Evolutionary conservation across 2,888 invertebrate species (phyloP), one percentile per base, ranked within the genome.

Genomic region (Troides helena): DNA sequence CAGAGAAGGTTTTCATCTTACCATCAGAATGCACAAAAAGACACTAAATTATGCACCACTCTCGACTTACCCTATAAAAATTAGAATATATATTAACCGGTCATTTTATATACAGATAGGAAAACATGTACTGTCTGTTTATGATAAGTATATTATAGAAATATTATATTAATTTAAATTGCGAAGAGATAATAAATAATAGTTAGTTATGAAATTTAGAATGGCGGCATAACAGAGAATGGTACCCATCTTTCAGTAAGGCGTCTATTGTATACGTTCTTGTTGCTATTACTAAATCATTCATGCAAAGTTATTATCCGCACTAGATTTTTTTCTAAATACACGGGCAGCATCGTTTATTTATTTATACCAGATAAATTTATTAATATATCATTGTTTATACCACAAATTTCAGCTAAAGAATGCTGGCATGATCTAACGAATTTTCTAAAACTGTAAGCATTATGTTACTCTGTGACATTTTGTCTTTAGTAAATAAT

Each of bases 241-340:
- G 69, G 25, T 62, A 58, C 53, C n/a, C 66, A 62, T 70, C 69
- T 30, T 17, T 70, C 69, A 65, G 58, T 58, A 25, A 46, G 46
- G 59, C 61, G 61, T 65, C 56, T 43, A 65, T 65, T 61, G n/a
- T 57, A 69, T 17, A 65, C n/a, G 39, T 62, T 43, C 57, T n/a
- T 57, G 43, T 62, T 65, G 56, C 46, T 61, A 68, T 64, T 60
- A 39, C 61, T 69, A 65, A 67, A 39, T 39, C 62, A 30, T n/a
- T 57, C 21, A n/a, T 50, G 17, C 50, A 50, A 50, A 50, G 17
- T 50, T 18, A 50, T 50, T 14, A 46, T 46, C 46, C 17, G 6
- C 50, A 17, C 5, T 50, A 50, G 2, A 50, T 17, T 50, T 50
- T 21, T 30, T 30, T 50, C 14, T 18, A 50, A 50, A 50, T 50